Percentiles rank a stretch among this genome's conserved stretches.
Evolutionary conservation across 2,888 invertebrate species (phyloP).

Genomic region (Agrotis segetum): DNA sequence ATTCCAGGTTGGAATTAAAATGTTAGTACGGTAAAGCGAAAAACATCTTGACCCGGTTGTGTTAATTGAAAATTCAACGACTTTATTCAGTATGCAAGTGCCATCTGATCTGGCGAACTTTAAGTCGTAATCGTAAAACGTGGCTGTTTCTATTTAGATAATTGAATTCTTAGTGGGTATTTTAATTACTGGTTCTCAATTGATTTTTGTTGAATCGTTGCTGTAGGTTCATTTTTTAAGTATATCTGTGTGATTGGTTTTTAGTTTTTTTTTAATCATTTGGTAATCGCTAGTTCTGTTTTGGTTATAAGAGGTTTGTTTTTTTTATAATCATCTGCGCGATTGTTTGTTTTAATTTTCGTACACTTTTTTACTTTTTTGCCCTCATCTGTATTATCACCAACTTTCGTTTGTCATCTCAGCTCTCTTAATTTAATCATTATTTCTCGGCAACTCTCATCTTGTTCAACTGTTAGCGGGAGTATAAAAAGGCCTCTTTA

Average conservation of each 20-base stretch:
- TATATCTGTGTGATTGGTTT: background rate
- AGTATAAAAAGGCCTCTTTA: too few species aligned
- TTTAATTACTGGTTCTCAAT: slow-evolving; percentile 25
- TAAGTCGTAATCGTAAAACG: slow-evolving; percentile 46
- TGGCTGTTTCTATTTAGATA: slow-evolving; percentile 37
- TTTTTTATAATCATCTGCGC: background rate
- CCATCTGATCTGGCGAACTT: slow-evolving; percentile 52
- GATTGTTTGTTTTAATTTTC: background rate
- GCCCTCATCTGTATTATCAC: background rate
- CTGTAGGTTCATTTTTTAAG: too few species aligned
- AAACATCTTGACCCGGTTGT: slow-evolving; percentile 50
- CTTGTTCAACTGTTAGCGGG: too few species aligned
- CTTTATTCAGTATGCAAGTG: slow-evolving; percentile 50
- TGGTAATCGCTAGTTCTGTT: background rate
- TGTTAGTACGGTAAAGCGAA: slow-evolving; percentile 38
- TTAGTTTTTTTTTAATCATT: background rate
- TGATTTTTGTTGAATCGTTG: slow-evolving; percentile 9
- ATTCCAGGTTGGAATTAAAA: slow-evolving; percentile 43
- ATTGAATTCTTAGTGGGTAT: slow-evolving; percentile 39
- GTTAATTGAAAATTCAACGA: slow-evolving; percentile 59
- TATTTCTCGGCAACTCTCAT: too few species aligned
- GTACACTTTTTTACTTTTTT: background rate
- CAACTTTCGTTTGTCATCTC: background rate
- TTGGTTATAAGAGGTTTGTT: background rate
- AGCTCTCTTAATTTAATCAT: too few species aligned